Conservation (phyloP, 2,797 vertebrate species). For the Thamnophis elegans region DNA sequence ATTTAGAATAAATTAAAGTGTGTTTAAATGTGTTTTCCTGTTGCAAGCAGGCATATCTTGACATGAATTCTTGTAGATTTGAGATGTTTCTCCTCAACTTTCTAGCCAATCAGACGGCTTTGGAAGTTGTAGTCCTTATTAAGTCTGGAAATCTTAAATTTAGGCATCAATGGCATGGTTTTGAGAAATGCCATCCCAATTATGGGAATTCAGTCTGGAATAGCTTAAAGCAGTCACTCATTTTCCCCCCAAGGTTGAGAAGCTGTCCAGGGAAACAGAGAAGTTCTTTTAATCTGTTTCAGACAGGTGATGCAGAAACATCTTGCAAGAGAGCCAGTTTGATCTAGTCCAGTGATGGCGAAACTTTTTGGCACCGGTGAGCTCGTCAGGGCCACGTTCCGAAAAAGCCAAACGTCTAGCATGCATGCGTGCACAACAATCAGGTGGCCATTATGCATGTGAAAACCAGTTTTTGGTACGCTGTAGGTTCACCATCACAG, state of each 20-base stretch:
- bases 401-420: too few species aligned
- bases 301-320: background rate
- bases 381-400: too few species aligned
- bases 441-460: too few species aligned
- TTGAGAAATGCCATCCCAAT: background rate
- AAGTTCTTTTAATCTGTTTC: background rate
- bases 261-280: background rate
- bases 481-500: too few species aligned
- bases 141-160: background rate
- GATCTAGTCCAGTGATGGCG: background rate
- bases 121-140: background rate
- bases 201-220: background rate
- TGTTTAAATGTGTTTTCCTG: background rate
- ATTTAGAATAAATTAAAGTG: background rate
- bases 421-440: too few species aligned
- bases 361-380: too few species aligned
- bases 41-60: background rate
- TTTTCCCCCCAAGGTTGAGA: background rate
- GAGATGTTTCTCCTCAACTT: background rate
- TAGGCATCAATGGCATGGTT: background rate
- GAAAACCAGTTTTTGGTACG: too few species aligned
- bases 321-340: background rate
- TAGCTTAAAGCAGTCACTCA: background rate
- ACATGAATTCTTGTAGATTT: background rate
- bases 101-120: background rate